These are phyloP conservation scores for Cichlasoma orientale DNA, from an alignment of 2,797 vertebrate genomes.

Conservation along the genomic window DNA sequence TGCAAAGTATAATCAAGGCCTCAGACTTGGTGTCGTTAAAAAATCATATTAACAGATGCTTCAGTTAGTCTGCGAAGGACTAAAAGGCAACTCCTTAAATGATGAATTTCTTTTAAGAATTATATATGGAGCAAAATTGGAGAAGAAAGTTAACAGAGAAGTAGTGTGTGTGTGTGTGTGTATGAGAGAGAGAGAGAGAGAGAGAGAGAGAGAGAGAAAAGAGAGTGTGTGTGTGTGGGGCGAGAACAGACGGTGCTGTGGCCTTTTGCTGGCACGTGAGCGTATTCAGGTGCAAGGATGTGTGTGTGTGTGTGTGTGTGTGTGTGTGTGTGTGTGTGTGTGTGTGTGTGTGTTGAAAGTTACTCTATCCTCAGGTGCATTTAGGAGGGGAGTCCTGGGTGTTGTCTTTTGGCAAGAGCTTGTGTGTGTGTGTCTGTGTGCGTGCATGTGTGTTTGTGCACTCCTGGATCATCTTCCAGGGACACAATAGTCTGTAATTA, in stretches of 20 bases:
- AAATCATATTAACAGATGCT: neutral
- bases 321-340: constrained; percentile 20
- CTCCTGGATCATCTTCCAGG: constrained; percentile 47
- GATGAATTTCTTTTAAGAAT: too few relatives aligned
- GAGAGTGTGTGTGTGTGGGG: constrained; percentile 16
- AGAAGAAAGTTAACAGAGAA: neutral
- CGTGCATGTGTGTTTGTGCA: neutral
- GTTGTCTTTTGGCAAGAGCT: constrained; percentile 54
- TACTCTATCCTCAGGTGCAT: constrained; percentile 62
- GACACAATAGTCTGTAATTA: constrained; percentile 53
- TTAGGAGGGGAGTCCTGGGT: constrained; percentile 44
- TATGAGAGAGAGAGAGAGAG: neutral
- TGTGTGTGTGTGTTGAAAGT: constrained; percentile 42
- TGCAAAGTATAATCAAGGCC: neutral
- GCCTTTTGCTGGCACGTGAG: constrained; percentile 57
- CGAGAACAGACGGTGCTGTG: constrained; percentile 53
- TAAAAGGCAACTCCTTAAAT: too few relatives aligned
- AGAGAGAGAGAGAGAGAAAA: neutral
- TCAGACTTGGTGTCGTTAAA: neutral
- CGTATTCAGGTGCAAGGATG: constrained; percentile 52
- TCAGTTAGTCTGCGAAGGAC: neutral
- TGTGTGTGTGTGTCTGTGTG: neutral
- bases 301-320: neutral
- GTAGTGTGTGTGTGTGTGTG: constrained; percentile 9
- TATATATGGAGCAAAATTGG: neutral